Percentiles rank a stretch among this genome's conserved stretches.
Evolutionary conservation across 2,797 vertebrate species (phyloP).

Genomic region (Rhynchotus rufescens): DNA sequence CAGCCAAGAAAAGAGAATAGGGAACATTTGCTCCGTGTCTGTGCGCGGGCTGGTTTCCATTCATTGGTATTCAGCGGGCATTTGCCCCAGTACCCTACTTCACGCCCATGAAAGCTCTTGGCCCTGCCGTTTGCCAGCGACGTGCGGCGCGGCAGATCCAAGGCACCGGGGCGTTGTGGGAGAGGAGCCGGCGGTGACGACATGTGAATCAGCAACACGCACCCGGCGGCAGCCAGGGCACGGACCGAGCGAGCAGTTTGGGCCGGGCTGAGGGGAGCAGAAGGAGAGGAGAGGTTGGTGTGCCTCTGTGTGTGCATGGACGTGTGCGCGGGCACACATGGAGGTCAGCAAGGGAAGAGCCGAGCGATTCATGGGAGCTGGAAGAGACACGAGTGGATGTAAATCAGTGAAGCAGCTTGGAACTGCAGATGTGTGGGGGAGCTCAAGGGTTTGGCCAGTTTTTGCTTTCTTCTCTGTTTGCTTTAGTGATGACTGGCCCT

Average conservation of each 20-base stretch:
- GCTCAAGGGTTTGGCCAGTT: background rate
- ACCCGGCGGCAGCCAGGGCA: background rate
- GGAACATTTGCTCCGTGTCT: background rate
- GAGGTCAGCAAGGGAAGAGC: background rate
- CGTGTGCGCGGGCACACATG: rapidly evolving
- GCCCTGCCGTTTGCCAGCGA: background rate
- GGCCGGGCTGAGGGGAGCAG: rapidly evolving
- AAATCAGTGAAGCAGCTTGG: background rate
- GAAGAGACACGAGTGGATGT: background rate
- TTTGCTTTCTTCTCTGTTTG: background rate
- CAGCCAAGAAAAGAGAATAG: constrained; percentile 39
- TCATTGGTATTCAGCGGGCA: constrained; percentile 6
- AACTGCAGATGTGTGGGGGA: background rate
- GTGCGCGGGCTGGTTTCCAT: background rate
- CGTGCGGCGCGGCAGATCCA: background rate
- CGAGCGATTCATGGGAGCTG: background rate
- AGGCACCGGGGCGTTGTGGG: background rate
- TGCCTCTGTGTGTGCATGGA: rapidly evolving
- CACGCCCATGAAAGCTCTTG: background rate
- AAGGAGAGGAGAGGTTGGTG: background rate
- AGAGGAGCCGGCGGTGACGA: background rate
- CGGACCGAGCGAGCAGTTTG: rapidly evolving
- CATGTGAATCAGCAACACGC: constrained; percentile 48
- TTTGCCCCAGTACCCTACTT: constrained; percentile 67
- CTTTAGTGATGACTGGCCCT: background rate